These are phyloP conservation scores for Ditylenchus weischeri DNA, from an alignment of 2,888 invertebrate genomes.

Conservation along the genomic window DNA sequence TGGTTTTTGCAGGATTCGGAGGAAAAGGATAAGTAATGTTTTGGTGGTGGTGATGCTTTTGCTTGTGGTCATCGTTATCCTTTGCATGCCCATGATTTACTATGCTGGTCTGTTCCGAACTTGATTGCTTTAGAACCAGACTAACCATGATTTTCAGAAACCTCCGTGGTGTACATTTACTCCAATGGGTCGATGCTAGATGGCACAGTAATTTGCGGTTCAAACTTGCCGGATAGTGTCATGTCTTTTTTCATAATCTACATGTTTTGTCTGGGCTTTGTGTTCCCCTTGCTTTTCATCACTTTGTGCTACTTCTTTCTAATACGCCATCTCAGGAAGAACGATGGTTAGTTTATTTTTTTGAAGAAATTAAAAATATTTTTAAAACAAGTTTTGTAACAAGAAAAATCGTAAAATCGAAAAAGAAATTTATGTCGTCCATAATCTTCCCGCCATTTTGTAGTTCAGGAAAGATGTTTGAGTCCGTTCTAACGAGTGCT, in stretches of 20 bases:
- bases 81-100: constrained; percentile 42
- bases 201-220: constrained; percentile 26
- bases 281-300: constrained; percentile 38
- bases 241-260: constrained; percentile 37
- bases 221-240: constrained; percentile 35
- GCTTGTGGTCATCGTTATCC: constrained; percentile 26
- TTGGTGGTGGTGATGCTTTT: constrained; percentile 32
- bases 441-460: too few relatives aligned
- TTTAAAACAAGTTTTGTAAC: too few relatives aligned
- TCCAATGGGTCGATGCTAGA: constrained; percentile 4
- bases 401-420: too few relatives aligned
- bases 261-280: constrained; percentile 43
- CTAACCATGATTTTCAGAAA: too few relatives aligned
- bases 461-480: too few relatives aligned
- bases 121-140: too few relatives aligned
- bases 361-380: neutral
- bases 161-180: constrained; percentile 6
- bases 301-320: constrained; percentile 42
- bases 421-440: too few relatives aligned
- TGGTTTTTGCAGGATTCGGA: constrained; percentile 22
- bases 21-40: constrained; percentile 37
- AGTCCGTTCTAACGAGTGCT: too few relatives aligned
- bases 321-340: constrained; percentile 41
- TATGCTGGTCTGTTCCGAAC: constrained; percentile 28
- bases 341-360: constrained; percentile 30